phyloP scores from a whole-genome alignment of 30 jellyfish, hydroid and myxozoan genomes.

The Sanderia malayensis region DNA sequence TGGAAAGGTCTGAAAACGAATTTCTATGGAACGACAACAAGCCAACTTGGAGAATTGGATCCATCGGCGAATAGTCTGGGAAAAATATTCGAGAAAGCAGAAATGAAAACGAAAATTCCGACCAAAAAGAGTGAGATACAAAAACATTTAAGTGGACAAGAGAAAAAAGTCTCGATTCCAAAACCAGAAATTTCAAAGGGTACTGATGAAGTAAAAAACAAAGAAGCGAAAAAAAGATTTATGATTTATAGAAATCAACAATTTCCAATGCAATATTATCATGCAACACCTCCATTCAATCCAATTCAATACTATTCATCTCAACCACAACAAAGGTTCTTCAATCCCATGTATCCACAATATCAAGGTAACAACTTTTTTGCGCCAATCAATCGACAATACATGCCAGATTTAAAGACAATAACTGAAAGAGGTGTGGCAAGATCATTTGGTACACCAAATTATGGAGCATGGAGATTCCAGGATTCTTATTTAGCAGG shows the following conservation, averaged over 20 bases:
- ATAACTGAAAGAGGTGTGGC: background rate
- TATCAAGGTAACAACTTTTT: background rate
- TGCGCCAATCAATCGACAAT: background rate
- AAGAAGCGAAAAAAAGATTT: conserved; percentile 19
- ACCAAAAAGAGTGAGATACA: conserved; percentile 47
- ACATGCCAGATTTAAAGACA: background rate
- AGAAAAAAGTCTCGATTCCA: conserved; percentile 13
- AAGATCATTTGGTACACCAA: conserved; percentile 21
- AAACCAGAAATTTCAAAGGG: conserved; percentile 6
- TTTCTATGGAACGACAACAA: conserved; percentile 74
- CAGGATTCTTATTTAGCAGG: conserved; percentile 32
- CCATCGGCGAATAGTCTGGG: conserved; percentile 71
- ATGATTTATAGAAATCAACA: conserved; percentile 13
- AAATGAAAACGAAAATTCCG: conserved; percentile 12
- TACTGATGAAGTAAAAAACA: background rate
- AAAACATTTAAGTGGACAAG: background rate
- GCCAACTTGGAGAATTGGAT: conserved; percentile 85
- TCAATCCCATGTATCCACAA: background rate
- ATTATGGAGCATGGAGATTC: conserved; percentile 22
- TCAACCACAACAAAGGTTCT: background rate
- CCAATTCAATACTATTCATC: background rate
- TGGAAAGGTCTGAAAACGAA: conserved; percentile 43
- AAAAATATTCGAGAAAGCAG: conserved; percentile 13
- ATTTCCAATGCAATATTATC: background rate
- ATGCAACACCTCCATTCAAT: background rate